phyloP scores from a whole-genome alignment of 1,140 invertebrate species.

The Thereuonema tuberculata region DNA sequence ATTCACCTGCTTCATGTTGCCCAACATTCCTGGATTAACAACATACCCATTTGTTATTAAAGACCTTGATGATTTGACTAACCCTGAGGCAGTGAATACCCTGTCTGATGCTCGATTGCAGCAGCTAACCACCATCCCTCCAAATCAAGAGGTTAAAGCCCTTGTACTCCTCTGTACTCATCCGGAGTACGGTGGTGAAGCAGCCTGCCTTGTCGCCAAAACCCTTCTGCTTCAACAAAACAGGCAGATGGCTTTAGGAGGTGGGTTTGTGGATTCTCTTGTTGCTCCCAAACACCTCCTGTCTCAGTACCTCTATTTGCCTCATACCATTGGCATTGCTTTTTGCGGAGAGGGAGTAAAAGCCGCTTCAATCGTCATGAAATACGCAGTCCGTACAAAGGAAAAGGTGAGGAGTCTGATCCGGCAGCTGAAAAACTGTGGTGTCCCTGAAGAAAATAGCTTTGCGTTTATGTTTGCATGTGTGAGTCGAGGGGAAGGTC shows the following conservation, averaged over 20 bases:
- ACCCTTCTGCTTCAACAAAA: slow-evolving; percentile 15
- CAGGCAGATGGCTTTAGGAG: slow-evolving; percentile 23
- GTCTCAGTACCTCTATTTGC: slow-evolving; percentile 1
- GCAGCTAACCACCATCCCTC: slow-evolving; percentile 3
- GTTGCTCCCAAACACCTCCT: slow-evolving; percentile 3
- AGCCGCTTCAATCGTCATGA: slow-evolving; percentile 27
- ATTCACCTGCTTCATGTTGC: slow-evolving; percentile 12
- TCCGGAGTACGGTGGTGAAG: background rate
- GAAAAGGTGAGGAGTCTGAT: slow-evolving; percentile 23
- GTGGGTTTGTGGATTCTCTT: slow-evolving; percentile 19
- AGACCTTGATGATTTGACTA: background rate
- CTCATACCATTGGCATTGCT: slow-evolving; percentile 21
- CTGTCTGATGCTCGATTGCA: background rate
- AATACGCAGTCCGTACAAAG: slow-evolving; percentile 18
- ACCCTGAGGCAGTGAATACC: background rate
- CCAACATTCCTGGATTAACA: slow-evolving; percentile 10
- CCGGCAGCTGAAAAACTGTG: slow-evolving; percentile 26
- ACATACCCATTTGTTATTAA: slow-evolving; percentile 11
- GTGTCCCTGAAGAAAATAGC: slow-evolving; percentile 27
- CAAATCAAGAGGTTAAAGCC: slow-evolving; percentile 4
- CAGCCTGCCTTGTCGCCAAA: background rate
- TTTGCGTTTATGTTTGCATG: slow-evolving; percentile 47
- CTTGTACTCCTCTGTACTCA: slow-evolving; percentile 13
- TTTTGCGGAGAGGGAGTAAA: slow-evolving; percentile 26
- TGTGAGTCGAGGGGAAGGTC: slow-evolving; percentile 33